These are phyloP conservation scores for Clunio marinus DNA, from an alignment of 2,888 invertebrate species.

Conservation along the genomic window DNA sequence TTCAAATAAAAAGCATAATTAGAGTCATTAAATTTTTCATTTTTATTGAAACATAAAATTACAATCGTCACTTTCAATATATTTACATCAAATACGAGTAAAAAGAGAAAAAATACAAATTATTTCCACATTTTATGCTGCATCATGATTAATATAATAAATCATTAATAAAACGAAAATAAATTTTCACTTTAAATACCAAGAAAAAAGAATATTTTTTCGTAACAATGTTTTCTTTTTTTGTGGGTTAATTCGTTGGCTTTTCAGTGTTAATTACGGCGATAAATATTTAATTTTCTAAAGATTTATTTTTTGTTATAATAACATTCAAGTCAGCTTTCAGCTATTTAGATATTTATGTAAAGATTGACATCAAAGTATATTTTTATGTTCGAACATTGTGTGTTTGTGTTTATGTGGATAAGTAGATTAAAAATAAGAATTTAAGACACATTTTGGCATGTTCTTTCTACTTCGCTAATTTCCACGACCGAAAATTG, in stretches of 20 bases:
- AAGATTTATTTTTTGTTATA: not conserved
- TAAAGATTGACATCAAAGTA: not conserved
- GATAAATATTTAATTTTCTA: conserved; percentile 13
- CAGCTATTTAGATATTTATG: conserved; percentile 14
- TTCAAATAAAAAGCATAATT: not conserved
- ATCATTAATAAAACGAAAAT: conserved; percentile 15
- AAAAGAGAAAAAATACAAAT: not conserved
- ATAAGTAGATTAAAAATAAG: conserved; percentile 7
- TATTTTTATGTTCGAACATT: not conserved
- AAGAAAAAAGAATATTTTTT: no score
- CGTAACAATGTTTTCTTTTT: conserved; percentile 18
- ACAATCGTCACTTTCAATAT: conserved; percentile 8
- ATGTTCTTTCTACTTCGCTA: not conserved
- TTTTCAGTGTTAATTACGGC: conserved; percentile 11
- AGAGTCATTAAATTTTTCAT: conserved; percentile 16
- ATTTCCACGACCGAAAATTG: not conserved
- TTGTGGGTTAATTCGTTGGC: conserved; percentile 3
- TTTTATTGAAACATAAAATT: conserved; percentile 36
- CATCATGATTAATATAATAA: not conserved
- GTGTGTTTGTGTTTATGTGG: not conserved
- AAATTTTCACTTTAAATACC: conserved; percentile 13
- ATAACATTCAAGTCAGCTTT: conserved; percentile 7
- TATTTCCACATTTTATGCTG: conserved; percentile 3
- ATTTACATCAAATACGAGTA: not conserved
- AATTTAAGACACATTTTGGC: conserved; percentile 31